phyloP scores from a whole-genome alignment of 2,113 vertebrate species.

The Oncorhynchus nerka region DNA sequence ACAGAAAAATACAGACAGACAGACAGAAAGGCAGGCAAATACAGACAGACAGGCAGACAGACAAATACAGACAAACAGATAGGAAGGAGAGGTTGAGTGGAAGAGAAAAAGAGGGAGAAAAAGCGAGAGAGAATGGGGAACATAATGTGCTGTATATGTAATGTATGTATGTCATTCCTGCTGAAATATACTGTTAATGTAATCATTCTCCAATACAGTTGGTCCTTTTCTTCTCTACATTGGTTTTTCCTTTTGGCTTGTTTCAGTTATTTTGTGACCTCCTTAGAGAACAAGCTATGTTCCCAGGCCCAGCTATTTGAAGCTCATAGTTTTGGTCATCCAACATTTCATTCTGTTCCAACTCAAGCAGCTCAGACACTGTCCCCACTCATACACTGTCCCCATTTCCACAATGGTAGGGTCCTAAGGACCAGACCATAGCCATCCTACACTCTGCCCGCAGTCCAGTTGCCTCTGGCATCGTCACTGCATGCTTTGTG shows the following conservation, averaged over 20 bases:
- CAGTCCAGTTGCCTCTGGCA: conserved; percentile 73
- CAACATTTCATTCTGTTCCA: conserved; percentile 66
- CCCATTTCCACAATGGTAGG: conserved; percentile 72
- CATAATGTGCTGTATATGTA: background rate
- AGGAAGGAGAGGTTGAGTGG: no score
- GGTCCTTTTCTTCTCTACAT: conserved; percentile 65
- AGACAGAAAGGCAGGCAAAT: no score
- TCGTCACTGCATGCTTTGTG: conserved; percentile 69
- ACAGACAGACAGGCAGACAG: no score
- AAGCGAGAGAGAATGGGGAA: background rate
- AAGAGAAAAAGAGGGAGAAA: background rate
- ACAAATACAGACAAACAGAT: no score
- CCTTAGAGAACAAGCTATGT: conserved; percentile 72
- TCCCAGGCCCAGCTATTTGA: conserved; percentile 76
- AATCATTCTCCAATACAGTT: conserved; percentile 50
- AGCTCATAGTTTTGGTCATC: conserved; percentile 78
- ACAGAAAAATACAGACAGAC: no score
- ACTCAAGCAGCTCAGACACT: conserved; percentile 67
- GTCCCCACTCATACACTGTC: conserved; percentile 60
- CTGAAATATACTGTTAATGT: conserved; percentile 53
- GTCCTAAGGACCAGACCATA: conserved; percentile 73
- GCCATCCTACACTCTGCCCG: conserved; percentile 67
- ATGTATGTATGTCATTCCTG: no score
- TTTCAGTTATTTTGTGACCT: conserved; percentile 64
- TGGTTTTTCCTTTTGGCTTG: conserved; percentile 36